These are phyloP conservation scores for Achatina immaculata DNA, from an alignment of 1,140 invertebrate species.

Conservation along the genomic window DNA sequence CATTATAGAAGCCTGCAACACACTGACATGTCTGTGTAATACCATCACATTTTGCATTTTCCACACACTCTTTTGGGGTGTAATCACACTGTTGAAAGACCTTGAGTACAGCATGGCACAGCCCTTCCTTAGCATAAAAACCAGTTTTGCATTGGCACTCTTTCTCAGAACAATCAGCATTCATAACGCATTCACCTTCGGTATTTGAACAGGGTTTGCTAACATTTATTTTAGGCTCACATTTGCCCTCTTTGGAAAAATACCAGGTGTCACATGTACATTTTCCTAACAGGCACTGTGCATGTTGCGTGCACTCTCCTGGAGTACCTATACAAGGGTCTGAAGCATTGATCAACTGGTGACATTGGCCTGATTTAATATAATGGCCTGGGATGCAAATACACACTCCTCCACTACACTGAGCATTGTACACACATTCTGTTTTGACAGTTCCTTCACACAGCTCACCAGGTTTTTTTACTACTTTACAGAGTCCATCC, in stretches of 20 bases:
- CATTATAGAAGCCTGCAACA: constrained; percentile 24
- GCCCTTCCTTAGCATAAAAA: constrained; percentile 18
- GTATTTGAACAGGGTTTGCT: constrained; percentile 20
- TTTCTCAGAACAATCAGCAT: constrained; percentile 30
- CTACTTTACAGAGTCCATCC: constrained; percentile 24
- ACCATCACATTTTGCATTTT: constrained; percentile 32
- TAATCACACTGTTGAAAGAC: constrained; percentile 16
- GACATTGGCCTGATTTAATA: constrained; percentile 32
- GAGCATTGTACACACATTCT: constrained; percentile 36
- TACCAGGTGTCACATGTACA: constrained; percentile 26
- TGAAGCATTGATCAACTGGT: constrained; percentile 14
- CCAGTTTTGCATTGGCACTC: constrained; percentile 9
- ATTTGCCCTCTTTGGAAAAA: constrained; percentile 26
- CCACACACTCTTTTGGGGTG: constrained; percentile 19
- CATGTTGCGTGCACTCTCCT: constrained; percentile 34
- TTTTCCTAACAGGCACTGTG: not conserved
- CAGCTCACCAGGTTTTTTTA: not conserved
- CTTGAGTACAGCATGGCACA: not conserved
- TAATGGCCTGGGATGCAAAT: constrained; percentile 34
- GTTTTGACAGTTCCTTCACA: constrained; percentile 14
- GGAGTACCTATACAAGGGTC: constrained; percentile 19
- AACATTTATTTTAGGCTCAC: constrained; percentile 2
- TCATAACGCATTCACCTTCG: constrained; percentile 35
- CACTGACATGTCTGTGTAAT: constrained; percentile 22
- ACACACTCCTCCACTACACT: constrained; percentile 30